These are phyloP conservation scores for Oreotrochilus melanogaster DNA, from an alignment of 2,113 vertebrate genomes.

Conservation along the genomic window DNA sequence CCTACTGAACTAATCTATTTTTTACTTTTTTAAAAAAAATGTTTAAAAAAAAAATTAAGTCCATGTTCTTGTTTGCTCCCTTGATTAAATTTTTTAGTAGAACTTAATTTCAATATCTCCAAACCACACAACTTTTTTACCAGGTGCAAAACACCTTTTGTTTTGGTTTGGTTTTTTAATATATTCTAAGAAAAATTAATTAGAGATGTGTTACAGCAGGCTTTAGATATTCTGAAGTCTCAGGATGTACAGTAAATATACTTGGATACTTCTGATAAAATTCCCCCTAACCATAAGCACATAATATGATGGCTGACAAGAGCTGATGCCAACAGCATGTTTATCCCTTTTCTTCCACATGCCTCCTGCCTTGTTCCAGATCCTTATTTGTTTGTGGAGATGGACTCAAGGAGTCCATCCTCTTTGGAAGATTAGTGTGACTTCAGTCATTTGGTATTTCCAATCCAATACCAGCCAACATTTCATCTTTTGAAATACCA, in stretches of 20 bases:
- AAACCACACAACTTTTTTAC: neutral
- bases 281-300: neutral
- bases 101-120: neutral
- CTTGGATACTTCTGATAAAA: neutral
- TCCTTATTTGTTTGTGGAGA: neutral
- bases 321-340: neutral
- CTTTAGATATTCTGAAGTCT: neutral
- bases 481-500: neutral
- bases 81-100: neutral
- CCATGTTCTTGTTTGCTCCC: neutral
- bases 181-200: neutral
- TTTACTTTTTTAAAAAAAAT: neutral
- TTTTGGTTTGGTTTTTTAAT: too few species aligned
- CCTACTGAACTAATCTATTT: neutral
- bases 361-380: neutral
- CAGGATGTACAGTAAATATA: neutral
- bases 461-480: neutral
- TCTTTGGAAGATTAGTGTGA: neutral
- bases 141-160: neutral
- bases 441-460: neutral
- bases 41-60: neutral
- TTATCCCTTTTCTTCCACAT: neutral
- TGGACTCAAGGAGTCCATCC: neutral
- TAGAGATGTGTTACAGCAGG: neutral
- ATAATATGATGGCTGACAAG: neutral